These are phyloP conservation scores for Amia ocellicauda DNA, from an alignment of 2,113 vertebrate genomes.

Conservation along the genomic window DNA sequence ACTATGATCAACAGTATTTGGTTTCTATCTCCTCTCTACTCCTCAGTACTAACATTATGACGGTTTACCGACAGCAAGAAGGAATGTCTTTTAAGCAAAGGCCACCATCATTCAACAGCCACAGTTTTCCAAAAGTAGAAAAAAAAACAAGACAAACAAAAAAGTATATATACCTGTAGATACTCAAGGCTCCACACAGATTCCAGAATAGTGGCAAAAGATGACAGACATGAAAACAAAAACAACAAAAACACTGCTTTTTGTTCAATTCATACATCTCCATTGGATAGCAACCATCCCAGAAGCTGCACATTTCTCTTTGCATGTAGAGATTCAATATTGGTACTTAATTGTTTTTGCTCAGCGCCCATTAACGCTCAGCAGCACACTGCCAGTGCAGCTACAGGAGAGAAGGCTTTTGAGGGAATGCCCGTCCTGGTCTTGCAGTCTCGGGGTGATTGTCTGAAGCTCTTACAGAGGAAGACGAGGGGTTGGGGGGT, in stretches of 20 bases:
- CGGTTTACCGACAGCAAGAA: not conserved
- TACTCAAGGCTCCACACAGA: no score
- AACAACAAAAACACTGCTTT: no score
- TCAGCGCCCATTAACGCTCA: not conserved
- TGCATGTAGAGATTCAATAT: no score
- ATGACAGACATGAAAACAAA: no score
- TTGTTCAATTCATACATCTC: not conserved
- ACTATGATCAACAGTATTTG: constrained; percentile 31
- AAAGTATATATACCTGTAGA: no score
- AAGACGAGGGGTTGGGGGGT: not conserved
- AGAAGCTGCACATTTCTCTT: not conserved
- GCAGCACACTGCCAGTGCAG: not conserved
- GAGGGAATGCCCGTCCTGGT: not conserved
- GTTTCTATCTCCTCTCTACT: constrained; percentile 33
- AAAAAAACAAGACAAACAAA: not conserved
- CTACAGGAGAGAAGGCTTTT: no score
- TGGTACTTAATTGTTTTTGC: no score
- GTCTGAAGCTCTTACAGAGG: constrained; percentile 34
- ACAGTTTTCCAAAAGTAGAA: constrained; percentile 21
- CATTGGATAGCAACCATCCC: not conserved
- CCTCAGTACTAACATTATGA: not conserved
- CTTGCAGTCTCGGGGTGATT: constrained; percentile 25
- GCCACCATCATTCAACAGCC: constrained; percentile 28
- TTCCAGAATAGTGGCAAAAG: not conserved
- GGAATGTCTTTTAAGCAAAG: not conserved